phyloP scores from a whole-genome alignment of 2,888 invertebrate species.

The Andrena praecox region DNA sequence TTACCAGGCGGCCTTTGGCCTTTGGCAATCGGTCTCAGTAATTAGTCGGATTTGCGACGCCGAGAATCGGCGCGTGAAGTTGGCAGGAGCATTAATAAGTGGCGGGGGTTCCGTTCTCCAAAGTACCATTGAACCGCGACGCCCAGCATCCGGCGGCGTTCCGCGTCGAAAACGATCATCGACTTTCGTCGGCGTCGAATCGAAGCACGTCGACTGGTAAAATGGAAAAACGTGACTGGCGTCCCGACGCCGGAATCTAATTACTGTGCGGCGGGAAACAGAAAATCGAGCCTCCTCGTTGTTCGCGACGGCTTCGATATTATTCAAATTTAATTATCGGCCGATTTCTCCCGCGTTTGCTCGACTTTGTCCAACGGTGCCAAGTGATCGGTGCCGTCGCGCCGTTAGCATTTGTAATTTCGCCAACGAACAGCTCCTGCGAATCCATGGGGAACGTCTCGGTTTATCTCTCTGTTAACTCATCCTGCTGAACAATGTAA shows the following conservation, averaged over 20 bases:
- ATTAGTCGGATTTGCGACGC: constrained; percentile 26
- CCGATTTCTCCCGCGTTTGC: background rate
- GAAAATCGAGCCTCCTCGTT: constrained; percentile 18
- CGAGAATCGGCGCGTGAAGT: background rate
- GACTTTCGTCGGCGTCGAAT: constrained; percentile 18
- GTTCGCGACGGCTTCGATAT: constrained; percentile 4
- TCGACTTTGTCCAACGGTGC: background rate
- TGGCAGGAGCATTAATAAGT: constrained; percentile 20
- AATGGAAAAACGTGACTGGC: constrained; percentile 47
- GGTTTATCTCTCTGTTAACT: too few species aligned
- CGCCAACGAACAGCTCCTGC: background rate
- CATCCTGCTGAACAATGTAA: too few species aligned
- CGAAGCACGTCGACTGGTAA: constrained; percentile 38
- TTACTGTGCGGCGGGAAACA: constrained; percentile 30
- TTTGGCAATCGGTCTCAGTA: constrained; percentile 25
- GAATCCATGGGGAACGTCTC: too few species aligned
- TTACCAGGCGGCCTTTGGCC: background rate
- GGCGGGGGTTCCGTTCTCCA: background rate
- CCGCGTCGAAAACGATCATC: constrained; percentile 18
- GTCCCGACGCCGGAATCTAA: constrained; percentile 45
- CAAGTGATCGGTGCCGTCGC: background rate
- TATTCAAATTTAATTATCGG: constrained; percentile 46
- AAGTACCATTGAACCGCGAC: background rate
- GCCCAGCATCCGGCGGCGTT: background rate
- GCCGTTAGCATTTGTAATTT: background rate